Base-by-base conservation (phyloP, 2,113 vertebrate genomes). In the Ophthalmolycus amberensis region DNA sequence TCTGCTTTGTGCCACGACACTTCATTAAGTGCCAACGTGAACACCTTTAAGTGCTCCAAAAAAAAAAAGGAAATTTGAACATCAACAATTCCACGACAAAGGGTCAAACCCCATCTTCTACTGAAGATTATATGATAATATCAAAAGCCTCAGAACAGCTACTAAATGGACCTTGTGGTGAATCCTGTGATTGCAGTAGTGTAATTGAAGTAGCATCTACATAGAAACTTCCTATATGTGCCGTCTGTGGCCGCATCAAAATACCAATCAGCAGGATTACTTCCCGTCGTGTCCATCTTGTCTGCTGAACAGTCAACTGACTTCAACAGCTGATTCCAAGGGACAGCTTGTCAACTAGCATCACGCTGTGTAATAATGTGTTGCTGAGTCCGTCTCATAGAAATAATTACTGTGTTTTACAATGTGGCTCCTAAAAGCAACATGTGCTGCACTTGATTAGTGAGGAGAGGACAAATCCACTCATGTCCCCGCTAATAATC, bases 271-370 rank as follows among this genome's bases (percentile, higher is more conserved):
- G 48, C 86, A 77, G 40, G 77, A 75, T 85, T 54, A 46, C 63
- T 72, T 75, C 46, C 70, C 32, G 54, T 72, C 63, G 22, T 60
- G 76, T 83, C 73, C 68, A 38, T 65, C 85, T 82, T 62, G 77
- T 84, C 65, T 80, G 66, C 79, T 77, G 40, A 86, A 81, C 82
- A 87, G 86, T 80, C 85, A 90, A 69, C 82, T 89, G 86, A 82
- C 73, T 90, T 77, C 40, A 84, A 76, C 80, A 78, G 85, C 69
- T 92, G 81, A 93, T 90, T 86, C 75, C 83, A 83, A 77, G 72
- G 82, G 90, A 92, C 87, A 88, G 87, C 84, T 80, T 91, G 90
- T 91, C 91, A 91, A 75, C 70, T 62, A 76, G 85, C 80, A 91
- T 93, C 89, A 89, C 56, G 34, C 87, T 88, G 86, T 89, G 81